Base-by-base conservation (phyloP, 1,140 invertebrate species). In the Yoshiicerus persimilis region DNA sequence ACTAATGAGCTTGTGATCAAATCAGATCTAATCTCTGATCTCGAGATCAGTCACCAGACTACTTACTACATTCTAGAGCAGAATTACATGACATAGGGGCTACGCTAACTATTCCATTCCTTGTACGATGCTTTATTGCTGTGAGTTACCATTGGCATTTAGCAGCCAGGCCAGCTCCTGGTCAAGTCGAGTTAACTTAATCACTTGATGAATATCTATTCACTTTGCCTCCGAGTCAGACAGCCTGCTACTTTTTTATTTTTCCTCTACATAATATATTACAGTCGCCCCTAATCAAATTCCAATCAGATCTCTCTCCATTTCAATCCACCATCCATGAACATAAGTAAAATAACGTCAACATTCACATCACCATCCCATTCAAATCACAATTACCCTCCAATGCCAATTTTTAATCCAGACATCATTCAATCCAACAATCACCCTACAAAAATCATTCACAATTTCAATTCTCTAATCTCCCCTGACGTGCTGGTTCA, bases 21-120 rank as follows among this genome's bases (percentile, higher is more conserved):
- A 80, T 80, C 75, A 80, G 75, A 80, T 80, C 75, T 80, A 80
- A 80, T 80, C 75, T 80, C n/a, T 80, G 75, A 80, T 80, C 75
- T 80, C 16, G 32, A 80, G 75, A 80, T 80, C 75, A 80, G 75
- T 80, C 75, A 80, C 75, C 75, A 80, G 32, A 34, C 70, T 77
- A 77, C 30, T 34, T 34, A 77, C 70, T 77, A 36, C 70, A 77
- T 34, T 34, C 32, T 77, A 77, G 64, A 70, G 8, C 64, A 70
- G 27, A 70, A 70, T 56, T 27, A 70, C 64, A 70, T 70, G 64
- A 30, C 23, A 70, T 30, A 70, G 64, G 64, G 25, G 64, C 64
- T n/a, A 56, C 47, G 47, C 64, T 8, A 2, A 70, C 64, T 27
- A 70, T 10, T 4, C 8, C 64, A 8, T 11, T 1, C 4, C 64